These are phyloP conservation scores for Chironex yamaguchii DNA, from an alignment of 30 jellyfish, hydroid and myxozoan genomes.

Conservation along the genomic window DNA sequence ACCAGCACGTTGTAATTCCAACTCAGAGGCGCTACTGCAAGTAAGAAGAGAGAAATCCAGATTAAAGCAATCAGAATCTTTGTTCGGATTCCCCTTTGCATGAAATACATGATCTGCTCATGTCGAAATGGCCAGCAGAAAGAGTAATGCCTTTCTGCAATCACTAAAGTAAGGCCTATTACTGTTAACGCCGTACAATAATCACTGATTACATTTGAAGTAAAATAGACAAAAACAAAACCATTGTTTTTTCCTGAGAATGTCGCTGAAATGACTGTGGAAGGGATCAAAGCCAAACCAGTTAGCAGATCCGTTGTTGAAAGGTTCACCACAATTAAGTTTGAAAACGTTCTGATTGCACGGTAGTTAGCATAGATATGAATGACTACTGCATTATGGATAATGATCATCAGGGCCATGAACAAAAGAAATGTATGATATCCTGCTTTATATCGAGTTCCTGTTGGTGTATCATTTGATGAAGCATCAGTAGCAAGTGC, in stretches of 20 bases:
- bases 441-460: constrained; percentile 12
- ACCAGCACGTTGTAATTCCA: constrained; percentile 56
- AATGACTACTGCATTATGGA: constrained; percentile 61
- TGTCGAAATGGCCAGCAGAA: constrained; percentile 67
- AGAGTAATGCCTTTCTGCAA: constrained; percentile 63
- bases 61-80: constrained; percentile 6
- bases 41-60: constrained; percentile 17
- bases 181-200: constrained; percentile 45
- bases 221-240: constrained; percentile 15
- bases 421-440: constrained; percentile 58
- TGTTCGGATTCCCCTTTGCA: not conserved
- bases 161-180: constrained; percentile 32
- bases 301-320: constrained; percentile 66
- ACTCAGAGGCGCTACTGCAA: constrained; percentile 42
- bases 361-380: constrained; percentile 30
- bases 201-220: constrained; percentile 57
- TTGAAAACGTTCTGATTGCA: constrained; percentile 46
- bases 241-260: constrained; percentile 5
- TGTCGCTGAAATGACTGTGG: constrained; percentile 44
- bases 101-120: constrained; percentile 22
- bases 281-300: constrained; percentile 60
- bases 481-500: too few relatives aligned
- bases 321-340: constrained; percentile 28
- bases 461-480: too few relatives aligned
- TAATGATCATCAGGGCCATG: constrained; percentile 40